A percentile compares a stretch with the other conserved stretches of the same genome.
Evolutionary conservation across 1,140 invertebrate genomes (phyloP).

Genomic region (Frieseomelitta varia): DNA sequence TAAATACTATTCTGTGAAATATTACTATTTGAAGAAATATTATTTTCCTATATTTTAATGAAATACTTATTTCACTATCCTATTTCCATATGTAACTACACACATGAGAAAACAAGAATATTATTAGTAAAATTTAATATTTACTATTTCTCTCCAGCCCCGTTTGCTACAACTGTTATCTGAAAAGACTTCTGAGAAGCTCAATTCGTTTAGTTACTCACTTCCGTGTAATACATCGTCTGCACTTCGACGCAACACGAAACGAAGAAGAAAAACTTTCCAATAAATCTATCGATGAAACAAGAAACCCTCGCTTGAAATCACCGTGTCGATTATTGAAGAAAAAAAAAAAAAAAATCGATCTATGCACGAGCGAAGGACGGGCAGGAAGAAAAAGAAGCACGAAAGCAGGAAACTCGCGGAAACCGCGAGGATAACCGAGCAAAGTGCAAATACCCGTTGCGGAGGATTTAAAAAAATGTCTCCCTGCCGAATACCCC

Average conservation of each 20-base stretch:
- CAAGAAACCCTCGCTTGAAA: background rate
- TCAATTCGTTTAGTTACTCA: no score
- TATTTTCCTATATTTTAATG: no score
- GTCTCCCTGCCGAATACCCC: conserved; percentile 69
- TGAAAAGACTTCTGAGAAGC: no score
- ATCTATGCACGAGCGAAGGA: background rate
- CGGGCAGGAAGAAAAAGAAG: background rate
- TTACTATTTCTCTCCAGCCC: no score
- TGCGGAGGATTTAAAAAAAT: conserved; percentile 70
- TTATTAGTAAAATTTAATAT: no score
- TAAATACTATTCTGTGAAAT: no score
- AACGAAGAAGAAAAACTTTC: background rate
- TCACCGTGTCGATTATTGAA: background rate
- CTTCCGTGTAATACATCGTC: background rate
- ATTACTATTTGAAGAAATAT: no score
- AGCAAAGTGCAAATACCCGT: conserved; percentile 56
- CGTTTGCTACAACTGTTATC: no score
- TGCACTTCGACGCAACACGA: background rate
- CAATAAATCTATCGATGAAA: background rate
- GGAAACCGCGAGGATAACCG: conserved; percentile 33
- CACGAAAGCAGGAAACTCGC: conserved; percentile 14
- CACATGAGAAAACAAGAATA: no score
- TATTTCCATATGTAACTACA: no score
- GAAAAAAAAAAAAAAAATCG: background rate
- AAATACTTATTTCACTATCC: no score